Evolutionary conservation across 2,888 invertebrate species (phyloP), one percentile per base, ranked within the genome.

Genomic region (Charanyca ferruginea): DNA sequence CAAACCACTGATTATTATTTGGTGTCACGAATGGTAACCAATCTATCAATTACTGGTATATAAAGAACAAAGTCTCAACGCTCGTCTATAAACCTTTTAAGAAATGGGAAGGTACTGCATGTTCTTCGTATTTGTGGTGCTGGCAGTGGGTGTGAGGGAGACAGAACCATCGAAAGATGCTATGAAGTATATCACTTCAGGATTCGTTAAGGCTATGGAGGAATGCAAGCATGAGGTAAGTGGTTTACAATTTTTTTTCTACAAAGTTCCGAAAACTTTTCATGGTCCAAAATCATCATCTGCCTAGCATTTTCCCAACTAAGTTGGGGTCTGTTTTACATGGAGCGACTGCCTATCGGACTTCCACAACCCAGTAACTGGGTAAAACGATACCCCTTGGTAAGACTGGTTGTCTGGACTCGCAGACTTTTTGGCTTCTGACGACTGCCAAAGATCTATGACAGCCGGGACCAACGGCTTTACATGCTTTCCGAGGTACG

Each of bases 211-310:
- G 63, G 90, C 90, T 11, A 65, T 93, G 44, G 89, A 92, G 0
- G 87, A 88, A 25, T 93, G 93, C 70, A 90, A 89, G 51, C 77
- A 83, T 11, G 93, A 93, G 85, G 93, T 92, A 77, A 79, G 74
- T 45, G 3, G 5, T 11, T 5, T 16, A 38, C 9, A 18, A 18
- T 42, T n/a, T 1, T n/a, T 18, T 42, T n/a, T n/a, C 35, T n/a
- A 6, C 16, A n/a, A n/a, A 32, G 11, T n/a, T 18, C 6, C n/a
- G n/a, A 1, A n/a, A 41, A n/a, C 1, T 1, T 41, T 42, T 8
- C n/a, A 42, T 32, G 2, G 32, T 32, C 9, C 32, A 32, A n/a
- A n/a, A n/a, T n/a, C n/a, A n/a, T n/a, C n/a, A n/a, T n/a, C n/a
- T n/a, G n/a, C n/a, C n/a, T n/a, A n/a, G n/a, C n/a, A n/a, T n/a